Percentiles rank a stretch among this genome's conserved stretches.
Conservation (phyloP, 2,113 vertebrate species). For the Athene noctua region DNA sequence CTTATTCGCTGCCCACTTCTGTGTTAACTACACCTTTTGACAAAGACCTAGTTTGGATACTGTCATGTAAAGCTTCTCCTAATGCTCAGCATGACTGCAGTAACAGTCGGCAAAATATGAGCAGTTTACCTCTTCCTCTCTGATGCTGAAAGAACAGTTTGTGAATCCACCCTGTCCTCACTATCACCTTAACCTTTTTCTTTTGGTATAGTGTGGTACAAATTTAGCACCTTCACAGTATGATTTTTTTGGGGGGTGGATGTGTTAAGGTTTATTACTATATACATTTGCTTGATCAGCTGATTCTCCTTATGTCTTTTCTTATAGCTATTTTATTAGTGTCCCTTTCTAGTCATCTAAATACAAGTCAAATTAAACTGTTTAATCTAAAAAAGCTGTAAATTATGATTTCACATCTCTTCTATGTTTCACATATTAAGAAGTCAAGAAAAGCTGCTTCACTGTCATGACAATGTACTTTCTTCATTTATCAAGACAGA, state of each 20-base stretch:
- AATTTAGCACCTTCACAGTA: neutral
- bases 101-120: neutral
- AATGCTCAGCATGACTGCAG: too few species aligned
- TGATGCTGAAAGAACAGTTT: neutral
- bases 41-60: neutral
- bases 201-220: neutral
- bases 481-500: neutral
- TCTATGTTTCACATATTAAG: neutral
- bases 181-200: neutral
- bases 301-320: neutral
- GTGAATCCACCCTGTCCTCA: neutral
- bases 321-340: neutral
- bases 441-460: neutral
- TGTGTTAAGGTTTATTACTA: neutral
- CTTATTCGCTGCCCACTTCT: neutral
- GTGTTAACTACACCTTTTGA: neutral
- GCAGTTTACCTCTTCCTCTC: neutral
- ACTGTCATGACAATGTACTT: neutral
- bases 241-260: neutral
- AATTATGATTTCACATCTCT: neutral
- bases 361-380: neutral
- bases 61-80: too few species aligned
- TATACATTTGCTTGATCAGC: neutral
- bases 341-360: neutral
- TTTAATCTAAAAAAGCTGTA: neutral